Conservation (phyloP, 2,113 vertebrate genomes). For the Callorhinus ursinus region DNA sequence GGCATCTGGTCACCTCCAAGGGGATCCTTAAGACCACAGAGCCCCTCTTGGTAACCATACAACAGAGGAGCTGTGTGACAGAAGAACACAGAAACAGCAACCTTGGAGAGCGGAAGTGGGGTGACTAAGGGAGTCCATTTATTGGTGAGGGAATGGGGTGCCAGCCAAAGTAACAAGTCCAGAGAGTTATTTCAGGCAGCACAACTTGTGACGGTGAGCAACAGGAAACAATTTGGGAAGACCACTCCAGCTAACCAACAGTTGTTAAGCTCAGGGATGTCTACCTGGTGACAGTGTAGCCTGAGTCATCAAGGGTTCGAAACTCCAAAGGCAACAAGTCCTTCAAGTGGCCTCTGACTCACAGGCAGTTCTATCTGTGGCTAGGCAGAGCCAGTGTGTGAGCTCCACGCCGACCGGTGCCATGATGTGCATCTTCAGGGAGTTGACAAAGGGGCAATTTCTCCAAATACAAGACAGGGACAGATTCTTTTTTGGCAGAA, state of each 20-base stretch:
- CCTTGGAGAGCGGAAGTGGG: not conserved
- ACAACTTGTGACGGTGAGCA: not conserved
- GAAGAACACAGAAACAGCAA: not conserved
- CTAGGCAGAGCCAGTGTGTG: not conserved
- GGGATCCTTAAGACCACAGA: not conserved
- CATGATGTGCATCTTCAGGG: not conserved
- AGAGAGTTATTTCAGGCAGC: not conserved
- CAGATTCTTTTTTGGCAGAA: not conserved
- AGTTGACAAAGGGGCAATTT: not conserved
- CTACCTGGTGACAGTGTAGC: not conserved
- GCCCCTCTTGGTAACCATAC: not conserved
- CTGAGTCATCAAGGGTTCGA: not conserved
- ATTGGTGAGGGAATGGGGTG: too few relatives aligned
- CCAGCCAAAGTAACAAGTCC: not conserved
- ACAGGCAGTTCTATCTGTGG: not conserved
- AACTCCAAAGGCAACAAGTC: not conserved
- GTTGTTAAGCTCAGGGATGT: not conserved
- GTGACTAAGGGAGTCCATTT: not conserved
- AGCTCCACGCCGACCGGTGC: fast-evolving
- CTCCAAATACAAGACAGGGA: not conserved
- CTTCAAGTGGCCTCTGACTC: not conserved
- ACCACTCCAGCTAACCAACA: not conserved
- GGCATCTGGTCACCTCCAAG: not conserved
- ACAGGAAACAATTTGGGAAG: not conserved
- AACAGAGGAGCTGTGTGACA: not conserved